Evolutionary conservation across 2,113 vertebrate species (phyloP).

Genomic region (Pedionomus torquatus): DNA sequence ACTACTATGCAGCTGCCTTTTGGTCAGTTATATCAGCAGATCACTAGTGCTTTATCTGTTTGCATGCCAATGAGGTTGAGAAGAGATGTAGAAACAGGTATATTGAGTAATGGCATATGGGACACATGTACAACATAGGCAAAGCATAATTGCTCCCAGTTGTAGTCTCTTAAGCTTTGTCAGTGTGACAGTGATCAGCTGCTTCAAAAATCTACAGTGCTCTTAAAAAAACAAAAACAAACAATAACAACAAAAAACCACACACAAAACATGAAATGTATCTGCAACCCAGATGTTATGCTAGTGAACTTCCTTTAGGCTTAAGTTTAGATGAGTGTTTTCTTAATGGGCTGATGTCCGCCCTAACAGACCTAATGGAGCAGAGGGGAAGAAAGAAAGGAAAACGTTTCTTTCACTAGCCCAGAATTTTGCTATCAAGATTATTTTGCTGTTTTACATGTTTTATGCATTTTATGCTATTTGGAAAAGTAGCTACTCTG

Average conservation of each 20-base stretch:
- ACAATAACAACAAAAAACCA: too few relatives aligned
- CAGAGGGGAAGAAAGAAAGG: not conserved
- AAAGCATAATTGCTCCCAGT: not conserved
- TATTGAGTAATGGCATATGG: not conserved
- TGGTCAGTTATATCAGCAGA: not conserved
- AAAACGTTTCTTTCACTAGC: not conserved
- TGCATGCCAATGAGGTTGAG: not conserved
- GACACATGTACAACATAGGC: fast-evolving
- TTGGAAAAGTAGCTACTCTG: not conserved
- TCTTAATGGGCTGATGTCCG: not conserved
- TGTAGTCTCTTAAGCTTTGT: not conserved
- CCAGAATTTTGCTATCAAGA: not conserved
- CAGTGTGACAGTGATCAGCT: not conserved
- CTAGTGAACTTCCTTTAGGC: not conserved
- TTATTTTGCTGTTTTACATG: not conserved
- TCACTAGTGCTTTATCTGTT: not conserved
- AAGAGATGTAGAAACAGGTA: not conserved
- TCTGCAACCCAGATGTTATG: not conserved
- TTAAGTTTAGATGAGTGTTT: not conserved
- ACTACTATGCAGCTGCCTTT: not conserved
- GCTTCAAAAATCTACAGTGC: not conserved
- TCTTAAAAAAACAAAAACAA: not conserved
- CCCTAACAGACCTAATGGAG: not conserved
- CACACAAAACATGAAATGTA: not conserved
- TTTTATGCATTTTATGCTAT: not conserved